A percentile compares a stretch with the other conserved stretches of the same genome.
phyloP scores from a whole-genome alignment of 2,113 vertebrate species.

The Aplodontia rufa region DNA sequence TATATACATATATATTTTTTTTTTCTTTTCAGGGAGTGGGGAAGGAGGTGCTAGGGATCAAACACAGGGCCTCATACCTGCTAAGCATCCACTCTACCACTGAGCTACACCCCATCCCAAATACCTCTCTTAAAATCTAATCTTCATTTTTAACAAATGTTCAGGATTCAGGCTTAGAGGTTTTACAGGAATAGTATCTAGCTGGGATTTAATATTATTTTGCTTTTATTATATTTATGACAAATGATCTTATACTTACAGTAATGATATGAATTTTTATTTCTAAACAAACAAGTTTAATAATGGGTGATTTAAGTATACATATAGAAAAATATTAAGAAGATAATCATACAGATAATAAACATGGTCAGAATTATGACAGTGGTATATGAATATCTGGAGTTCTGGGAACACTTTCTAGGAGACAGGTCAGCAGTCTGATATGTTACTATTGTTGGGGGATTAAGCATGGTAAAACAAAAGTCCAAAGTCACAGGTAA shows the following conservation, averaged over 20 bases:
- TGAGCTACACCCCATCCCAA: not conserved
- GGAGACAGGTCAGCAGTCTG: not conserved
- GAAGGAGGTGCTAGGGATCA: not conserved
- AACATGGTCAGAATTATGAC: not conserved
- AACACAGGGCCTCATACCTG: not conserved
- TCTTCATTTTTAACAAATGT: not conserved
- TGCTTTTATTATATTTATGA: conserved; percentile 6
- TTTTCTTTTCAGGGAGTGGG: not conserved
- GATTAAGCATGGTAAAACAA: not conserved
- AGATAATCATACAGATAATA: not conserved
- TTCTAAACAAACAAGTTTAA: not conserved
- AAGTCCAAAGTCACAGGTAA: not conserved
- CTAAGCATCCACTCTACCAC: not conserved
- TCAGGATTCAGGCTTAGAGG: not conserved
- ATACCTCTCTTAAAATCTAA: not conserved
- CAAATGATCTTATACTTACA: not conserved
- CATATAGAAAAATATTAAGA: conserved; percentile 29
- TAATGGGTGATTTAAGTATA: not conserved
- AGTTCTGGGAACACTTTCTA: not conserved
- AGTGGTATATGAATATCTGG: not conserved
- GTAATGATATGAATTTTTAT: not conserved
- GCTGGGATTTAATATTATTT: not conserved
- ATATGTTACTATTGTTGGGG: not conserved
- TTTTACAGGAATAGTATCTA: not conserved
- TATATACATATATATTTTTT: too few species aligned